Evolutionary conservation across 2,888 invertebrate species (phyloP).

Genomic region (Brachycybe producta): DNA sequence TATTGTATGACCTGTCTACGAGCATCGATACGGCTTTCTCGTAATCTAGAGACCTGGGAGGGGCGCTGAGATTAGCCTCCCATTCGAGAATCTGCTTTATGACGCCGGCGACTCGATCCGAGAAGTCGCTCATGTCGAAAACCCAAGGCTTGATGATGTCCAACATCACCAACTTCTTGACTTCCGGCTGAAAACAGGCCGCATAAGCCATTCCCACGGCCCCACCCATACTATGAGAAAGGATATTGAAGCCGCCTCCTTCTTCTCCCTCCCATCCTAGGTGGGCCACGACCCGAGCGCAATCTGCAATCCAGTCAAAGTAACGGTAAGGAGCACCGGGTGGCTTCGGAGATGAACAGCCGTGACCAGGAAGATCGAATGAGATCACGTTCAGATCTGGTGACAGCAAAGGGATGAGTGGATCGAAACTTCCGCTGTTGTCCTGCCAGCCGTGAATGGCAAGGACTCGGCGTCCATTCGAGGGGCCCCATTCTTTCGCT

Average conservation of each 20-base stretch:
- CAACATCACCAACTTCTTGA: not conserved
- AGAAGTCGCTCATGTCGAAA: not conserved
- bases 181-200: not conserved
- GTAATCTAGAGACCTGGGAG: constrained; percentile 37
- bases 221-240: not conserved
- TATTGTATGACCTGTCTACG: constrained; percentile 35
- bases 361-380: constrained; percentile 45
- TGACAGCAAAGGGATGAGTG: constrained; percentile 50
- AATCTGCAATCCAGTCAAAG: not conserved
- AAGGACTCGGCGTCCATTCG: constrained; percentile 49
- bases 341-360: constrained; percentile 39
- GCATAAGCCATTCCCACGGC: not conserved
- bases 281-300: not conserved
- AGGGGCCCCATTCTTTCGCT: constrained; percentile 58
- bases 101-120: not conserved
- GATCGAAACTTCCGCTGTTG: constrained; percentile 61
- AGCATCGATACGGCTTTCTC: constrained; percentile 59
- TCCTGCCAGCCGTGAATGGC: constrained; percentile 74
- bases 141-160: not conserved
- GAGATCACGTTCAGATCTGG: constrained; percentile 43
- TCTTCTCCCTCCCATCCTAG: constrained; percentile 6
- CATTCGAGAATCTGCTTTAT: not conserved
- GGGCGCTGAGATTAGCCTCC: too few relatives aligned
- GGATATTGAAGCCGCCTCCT: constrained; percentile 26
- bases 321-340: constrained; percentile 35